Evolutionary conservation across 2,797 vertebrate species (phyloP).

Genomic region (Gymnothorax javanicus): DNA sequence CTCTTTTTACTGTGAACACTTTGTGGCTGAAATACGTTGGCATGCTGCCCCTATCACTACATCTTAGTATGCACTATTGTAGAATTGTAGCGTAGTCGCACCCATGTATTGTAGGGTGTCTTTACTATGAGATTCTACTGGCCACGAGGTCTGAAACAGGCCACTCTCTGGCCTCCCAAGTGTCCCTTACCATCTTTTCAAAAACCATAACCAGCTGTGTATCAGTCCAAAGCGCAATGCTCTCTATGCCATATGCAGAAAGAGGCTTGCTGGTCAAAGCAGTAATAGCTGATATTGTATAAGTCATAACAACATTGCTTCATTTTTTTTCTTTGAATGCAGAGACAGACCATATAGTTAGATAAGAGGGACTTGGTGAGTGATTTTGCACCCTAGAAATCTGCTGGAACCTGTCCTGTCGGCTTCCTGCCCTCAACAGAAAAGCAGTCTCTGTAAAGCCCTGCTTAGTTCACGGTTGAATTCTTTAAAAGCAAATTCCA

Average conservation of each 20-base stretch:
- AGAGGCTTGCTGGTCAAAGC: constrained; percentile 38
- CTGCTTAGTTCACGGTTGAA: neutral
- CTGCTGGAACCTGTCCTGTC: neutral
- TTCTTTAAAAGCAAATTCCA: neutral
- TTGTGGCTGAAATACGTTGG: neutral
- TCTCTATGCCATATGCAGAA: constrained; percentile 20
- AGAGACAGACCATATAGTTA: constrained; percentile 37
- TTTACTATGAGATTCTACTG: neutral
- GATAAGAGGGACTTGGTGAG: constrained; percentile 40
- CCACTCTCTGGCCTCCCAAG: neutral
- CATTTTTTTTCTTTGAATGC: constrained; percentile 28
- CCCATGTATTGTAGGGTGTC: neutral
- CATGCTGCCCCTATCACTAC: neutral
- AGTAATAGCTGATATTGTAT: constrained; percentile 53
- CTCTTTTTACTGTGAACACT: neutral
- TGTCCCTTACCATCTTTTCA: neutral
- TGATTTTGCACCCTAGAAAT: constrained; percentile 10
- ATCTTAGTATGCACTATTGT: neutral
- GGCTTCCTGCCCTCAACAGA: neutral
- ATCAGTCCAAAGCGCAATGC: neutral
- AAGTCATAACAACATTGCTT: constrained; percentile 61
- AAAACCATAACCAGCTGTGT: neutral
- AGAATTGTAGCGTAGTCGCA: neutral
- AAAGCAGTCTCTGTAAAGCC: neutral
- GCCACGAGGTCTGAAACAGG: neutral